A percentile compares a stretch with the other conserved stretches of the same genome.
These are phyloP conservation scores for Mesorhabditis sp. DNA, from an alignment of 2,888 invertebrate species.

Conservation along the genomic window DNA sequence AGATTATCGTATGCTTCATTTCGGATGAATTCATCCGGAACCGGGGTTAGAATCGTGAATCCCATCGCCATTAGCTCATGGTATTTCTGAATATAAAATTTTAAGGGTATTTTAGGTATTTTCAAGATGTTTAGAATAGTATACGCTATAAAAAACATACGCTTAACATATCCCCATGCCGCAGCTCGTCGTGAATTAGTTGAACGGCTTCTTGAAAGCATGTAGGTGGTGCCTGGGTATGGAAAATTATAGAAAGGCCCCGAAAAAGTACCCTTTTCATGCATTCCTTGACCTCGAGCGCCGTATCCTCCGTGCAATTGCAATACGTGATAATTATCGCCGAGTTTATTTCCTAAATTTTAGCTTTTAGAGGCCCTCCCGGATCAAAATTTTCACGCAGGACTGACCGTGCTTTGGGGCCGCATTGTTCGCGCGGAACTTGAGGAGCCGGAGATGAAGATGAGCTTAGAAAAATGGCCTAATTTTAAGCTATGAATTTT, in stretches of 20 bases:
- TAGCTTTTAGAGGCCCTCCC: not conserved
- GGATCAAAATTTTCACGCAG: not conserved
- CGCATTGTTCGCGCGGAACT: not conserved
- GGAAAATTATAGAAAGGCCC: not conserved
- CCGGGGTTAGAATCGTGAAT: too few relatives aligned
- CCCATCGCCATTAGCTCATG: too few relatives aligned
- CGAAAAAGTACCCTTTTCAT: not conserved
- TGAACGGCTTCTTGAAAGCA: conserved; percentile 2
- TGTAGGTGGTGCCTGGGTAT: not conserved
- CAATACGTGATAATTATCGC: not conserved
- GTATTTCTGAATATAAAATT: too few relatives aligned
- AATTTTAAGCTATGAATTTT: too few relatives aligned
- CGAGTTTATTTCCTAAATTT: conserved; percentile 3
- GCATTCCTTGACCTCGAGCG: not conserved
- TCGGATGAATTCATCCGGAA: too few relatives aligned
- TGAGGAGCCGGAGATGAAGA: not conserved
- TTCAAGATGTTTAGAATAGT: too few relatives aligned
- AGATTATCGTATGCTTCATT: too few relatives aligned
- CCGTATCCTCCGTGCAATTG: not conserved
- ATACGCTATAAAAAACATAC: too few relatives aligned
- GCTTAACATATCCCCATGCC: too few relatives aligned
- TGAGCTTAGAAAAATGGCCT: not conserved
- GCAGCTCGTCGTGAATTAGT: not conserved
- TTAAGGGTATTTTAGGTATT: too few relatives aligned
- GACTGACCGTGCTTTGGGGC: not conserved